Conservation (phyloP, 2,888 invertebrate genomes). For the Cenopis cana region DNA sequence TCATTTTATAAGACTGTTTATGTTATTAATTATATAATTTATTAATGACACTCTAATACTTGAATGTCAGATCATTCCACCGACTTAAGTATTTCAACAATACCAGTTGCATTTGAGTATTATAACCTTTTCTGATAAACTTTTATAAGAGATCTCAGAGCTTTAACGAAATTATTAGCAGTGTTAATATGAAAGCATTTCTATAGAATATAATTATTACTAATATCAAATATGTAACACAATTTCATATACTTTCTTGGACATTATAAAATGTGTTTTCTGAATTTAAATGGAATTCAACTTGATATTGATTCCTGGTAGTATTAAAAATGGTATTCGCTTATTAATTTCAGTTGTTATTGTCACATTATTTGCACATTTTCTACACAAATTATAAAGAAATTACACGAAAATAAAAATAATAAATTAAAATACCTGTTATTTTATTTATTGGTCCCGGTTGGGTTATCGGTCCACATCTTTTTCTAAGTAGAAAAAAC, state of each 20-base stretch:
- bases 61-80: constrained; percentile 76
- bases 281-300: constrained; percentile 37
- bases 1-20: constrained; percentile 80
- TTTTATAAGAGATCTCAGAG: constrained; percentile 60
- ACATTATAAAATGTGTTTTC: constrained; percentile 32
- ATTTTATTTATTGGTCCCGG: constrained; percentile 43
- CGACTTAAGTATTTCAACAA: constrained; percentile 72
- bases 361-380: constrained; percentile 81
- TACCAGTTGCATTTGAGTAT: constrained; percentile 75
- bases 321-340: constrained; percentile 69
- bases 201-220: constrained; percentile 23
- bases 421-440: constrained; percentile 55
- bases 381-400: constrained; percentile 79
- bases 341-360: constrained; percentile 75
- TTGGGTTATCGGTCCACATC: not conserved
- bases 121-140: constrained; percentile 60
- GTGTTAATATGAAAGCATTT: constrained; percentile 35
- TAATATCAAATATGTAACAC: constrained; percentile 20
- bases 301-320: constrained; percentile 59
- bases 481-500: too few relatives aligned
- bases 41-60: constrained; percentile 73
- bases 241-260: constrained; percentile 21
- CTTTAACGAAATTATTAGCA: constrained; percentile 61
- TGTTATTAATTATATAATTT: constrained; percentile 63
- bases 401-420: constrained; percentile 78